Base-by-base conservation (phyloP, 2,888 invertebrate species). In the Aphrophora alni region DNA sequence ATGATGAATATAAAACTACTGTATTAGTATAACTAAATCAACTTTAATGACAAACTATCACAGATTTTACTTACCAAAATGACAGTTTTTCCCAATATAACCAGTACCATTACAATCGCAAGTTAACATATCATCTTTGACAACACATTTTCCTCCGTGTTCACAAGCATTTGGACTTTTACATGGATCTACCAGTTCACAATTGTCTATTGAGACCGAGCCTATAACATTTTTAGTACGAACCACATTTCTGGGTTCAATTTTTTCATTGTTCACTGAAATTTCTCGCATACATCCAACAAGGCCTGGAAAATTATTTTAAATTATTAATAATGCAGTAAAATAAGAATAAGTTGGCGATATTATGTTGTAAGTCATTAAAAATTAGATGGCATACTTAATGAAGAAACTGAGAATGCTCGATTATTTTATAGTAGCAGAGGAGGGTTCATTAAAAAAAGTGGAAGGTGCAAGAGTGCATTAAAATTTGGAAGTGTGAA, bases 281-380 rank as follows among this genome's bases (percentile, higher is more conserved):
- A 98, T 94, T 86, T 97, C 95, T 83, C 96, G 92, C 92, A 98
- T 95, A 87, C 98, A 98, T 28, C 98, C 98, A 75, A 97, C 95
- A 78, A 98, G 90, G 4, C 97, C 97, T 87, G 91, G 88, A 85
- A 81, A 74, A 78, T 33, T 33, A 33, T 33, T 33, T 33, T 33
- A 5, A 33, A 25, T 28, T 12, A 71, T 21, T 33, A 33, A 33
- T 3, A 33, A 33, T n/a, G n/a, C n/a, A n/a, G n/a, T n/a, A n/a
- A n/a, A n/a, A n/a, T n/a, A n/a, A n/a, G n/a, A n/a, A n/a, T n/a
- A n/a, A n/a, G n/a, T n/a, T n/a, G n/a, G n/a, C n/a, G n/a, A n/a
- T n/a, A n/a, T n/a, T n/a, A n/a, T n/a, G n/a, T n/a, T n/a, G n/a
- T n/a, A n/a, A n/a, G n/a, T n/a, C n/a, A n/a, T n/a, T n/a, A n/a